Base-by-base conservation (phyloP, 2,888 invertebrate species). In the Caenorhabditis zanzibari region DNA sequence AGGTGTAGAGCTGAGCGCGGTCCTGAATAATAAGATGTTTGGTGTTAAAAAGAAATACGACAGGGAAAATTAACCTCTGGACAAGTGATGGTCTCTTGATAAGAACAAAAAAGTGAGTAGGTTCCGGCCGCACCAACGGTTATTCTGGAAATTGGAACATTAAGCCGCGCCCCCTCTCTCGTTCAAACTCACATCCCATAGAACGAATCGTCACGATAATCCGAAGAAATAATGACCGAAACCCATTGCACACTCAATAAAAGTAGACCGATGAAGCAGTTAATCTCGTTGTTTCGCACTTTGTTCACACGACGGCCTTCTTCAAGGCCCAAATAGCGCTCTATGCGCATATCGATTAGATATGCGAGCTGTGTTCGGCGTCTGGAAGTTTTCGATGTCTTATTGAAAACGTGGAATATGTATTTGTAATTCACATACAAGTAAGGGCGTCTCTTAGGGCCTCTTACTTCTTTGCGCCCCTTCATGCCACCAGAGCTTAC, bases 311-410 rank as follows among this genome's bases (percentile, higher is more conserved):
- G 59, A 14, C 41, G 32, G 0, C 76, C 76, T 3, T 14, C 41
- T 6, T 26, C 28, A 24, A 12, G 38, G 1, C 76, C 76, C 9
- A 69, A 1, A 14, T 61, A 41, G n/a, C 69, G 14, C n/a, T 69
- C 69, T 6, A 76, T 69, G n/a, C 52, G 49, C n/a, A 61, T 16
- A 12, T 76, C 76, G 12, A 76, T 35, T 28, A 26, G 32, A 41
- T 52, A 76, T 10, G 24, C 66, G 28, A 76, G 69, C 14, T 69
- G 76, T 2, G 76, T 68, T 9, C 76, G 68, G 2, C 76, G 76
- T 9, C 76, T 76, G 76, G 14, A 76, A 26, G 22, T 44, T 2
- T 26, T 56, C 4, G 12, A 19, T 56, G 2, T 12, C n/a, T n/a
- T n/a, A n/a, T n/a, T n/a, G n/a, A n/a, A n/a, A n/a, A n/a, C n/a